Percentiles rank a stretch among this genome's conserved stretches.
These are phyloP conservation scores for Acipenser ruthenus DNA, from an alignment of 2,797 vertebrate species.

Conservation along the genomic window DNA sequence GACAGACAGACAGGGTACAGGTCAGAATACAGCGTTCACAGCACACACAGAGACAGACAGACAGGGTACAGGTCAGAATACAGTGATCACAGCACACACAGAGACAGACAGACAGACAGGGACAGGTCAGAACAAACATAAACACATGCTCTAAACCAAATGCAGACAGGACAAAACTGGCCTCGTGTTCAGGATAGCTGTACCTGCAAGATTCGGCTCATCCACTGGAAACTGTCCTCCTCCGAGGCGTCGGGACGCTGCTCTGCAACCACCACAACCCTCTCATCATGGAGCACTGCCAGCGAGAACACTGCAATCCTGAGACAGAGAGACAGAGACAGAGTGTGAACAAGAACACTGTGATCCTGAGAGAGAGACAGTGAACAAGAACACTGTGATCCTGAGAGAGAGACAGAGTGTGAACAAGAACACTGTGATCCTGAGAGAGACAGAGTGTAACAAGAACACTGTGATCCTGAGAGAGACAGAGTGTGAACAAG, in stretches of 20 bases:
- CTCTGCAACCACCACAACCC: constrained; percentile 89
- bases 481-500: no score
- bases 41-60: background rate
- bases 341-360: no score
- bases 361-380: background rate
- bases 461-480: no score
- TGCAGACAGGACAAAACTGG: no score
- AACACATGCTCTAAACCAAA: no score
- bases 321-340: constrained; percentile 29
- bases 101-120: background rate
- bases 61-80: background rate
- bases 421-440: no score
- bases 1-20: background rate
- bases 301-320: constrained; percentile 96
- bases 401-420: no score
- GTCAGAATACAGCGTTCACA: no score
- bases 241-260: constrained; percentile 91
- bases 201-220: constrained; percentile 93
- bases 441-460: no score
- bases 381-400: constrained; percentile 7
- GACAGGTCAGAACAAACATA: background rate
- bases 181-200: background rate
- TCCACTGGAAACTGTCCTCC: constrained; percentile 98
- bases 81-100: background rate
- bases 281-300: constrained; percentile 82